Conservation (phyloP, 2,113 vertebrate species). For the Bettongia penicillata region DNA sequence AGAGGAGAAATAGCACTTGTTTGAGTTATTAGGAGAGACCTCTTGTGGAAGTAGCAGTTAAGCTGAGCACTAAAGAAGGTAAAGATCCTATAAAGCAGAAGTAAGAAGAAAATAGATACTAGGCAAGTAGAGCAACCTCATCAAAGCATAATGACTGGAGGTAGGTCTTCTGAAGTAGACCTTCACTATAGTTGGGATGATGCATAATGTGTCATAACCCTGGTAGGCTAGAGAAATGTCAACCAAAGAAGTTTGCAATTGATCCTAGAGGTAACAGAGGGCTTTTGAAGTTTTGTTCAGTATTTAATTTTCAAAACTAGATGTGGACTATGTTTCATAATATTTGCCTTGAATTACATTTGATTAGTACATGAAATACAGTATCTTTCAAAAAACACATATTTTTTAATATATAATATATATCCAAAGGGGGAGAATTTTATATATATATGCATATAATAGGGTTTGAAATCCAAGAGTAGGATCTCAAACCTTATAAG, state of each 20-base stretch:
- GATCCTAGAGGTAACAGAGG: neutral
- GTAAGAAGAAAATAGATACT: neutral
- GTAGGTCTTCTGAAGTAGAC: neutral
- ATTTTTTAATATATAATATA: too few relatives aligned
- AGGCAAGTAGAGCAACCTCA: neutral
- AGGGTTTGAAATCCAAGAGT: neutral
- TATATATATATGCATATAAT: neutral
- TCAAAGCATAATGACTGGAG: neutral
- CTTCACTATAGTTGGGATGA: neutral
- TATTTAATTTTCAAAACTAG: neutral
- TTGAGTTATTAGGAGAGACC: neutral
- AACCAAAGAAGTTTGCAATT: neutral
- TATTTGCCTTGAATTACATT: neutral
- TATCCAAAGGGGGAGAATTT: too few relatives aligned
- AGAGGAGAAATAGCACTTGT: neutral
- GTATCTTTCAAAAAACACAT: too few relatives aligned
- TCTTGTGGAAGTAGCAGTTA: neutral
- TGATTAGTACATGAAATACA: neutral
- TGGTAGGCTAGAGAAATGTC: neutral
- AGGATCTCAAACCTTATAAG: neutral
- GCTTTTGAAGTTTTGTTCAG: neutral
- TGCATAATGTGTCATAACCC: neutral
- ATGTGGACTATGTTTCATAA: neutral
- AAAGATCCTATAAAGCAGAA: neutral
- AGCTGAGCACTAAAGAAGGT: neutral